Base-by-base conservation (phyloP, 2,888 invertebrate genomes). In the Cyaniris semiargus region DNA sequence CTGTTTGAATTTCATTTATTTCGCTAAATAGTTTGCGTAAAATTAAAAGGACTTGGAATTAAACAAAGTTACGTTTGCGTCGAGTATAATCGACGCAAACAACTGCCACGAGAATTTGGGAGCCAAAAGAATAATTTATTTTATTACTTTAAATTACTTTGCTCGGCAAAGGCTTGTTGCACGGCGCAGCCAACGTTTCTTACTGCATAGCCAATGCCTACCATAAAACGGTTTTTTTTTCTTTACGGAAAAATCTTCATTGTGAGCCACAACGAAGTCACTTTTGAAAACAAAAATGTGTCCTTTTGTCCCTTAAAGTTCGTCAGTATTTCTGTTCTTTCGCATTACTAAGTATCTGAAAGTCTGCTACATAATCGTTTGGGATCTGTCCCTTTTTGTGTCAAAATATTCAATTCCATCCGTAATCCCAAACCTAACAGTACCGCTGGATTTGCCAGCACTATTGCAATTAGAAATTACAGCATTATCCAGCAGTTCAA, bases 1-100 rank as follows among this genome's bases (percentile, higher is more conserved):
- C 66, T 66, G 66, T 66, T 66, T 66, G 66, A 18, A 66, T 66
- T 66, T 18, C 66, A 27, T 66, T 66, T 66, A 66, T 66, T 66
- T 66, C 27, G 66, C 15, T 66, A 27, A 66, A 66, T 66, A 66
- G 27, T 66, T 66, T 66, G 15, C 1, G 31, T 66, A 66, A 18
- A 66, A 66, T 66, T 66, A 27, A 27, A 27, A 18, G 23, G 66
- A 27, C 15, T 27, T 31, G 5, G 18, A 66, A 66, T 21, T 23
- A 60, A 23, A 23, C 60, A 60, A 60, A 23, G 21, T 23, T 60
- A 60, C 21, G 23, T 21, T 21, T 60, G 8, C 60, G 10, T 60
- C 23, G 1, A 60, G 21, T 60, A 23, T 58, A 21, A 44, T 21
- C 58, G 2, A 1, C 58, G 58, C 8, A 53, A 53, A 53, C 18